phyloP scores from a whole-genome alignment of 2,113 vertebrate genomes.

The Oreocharis arfaki region DNA sequence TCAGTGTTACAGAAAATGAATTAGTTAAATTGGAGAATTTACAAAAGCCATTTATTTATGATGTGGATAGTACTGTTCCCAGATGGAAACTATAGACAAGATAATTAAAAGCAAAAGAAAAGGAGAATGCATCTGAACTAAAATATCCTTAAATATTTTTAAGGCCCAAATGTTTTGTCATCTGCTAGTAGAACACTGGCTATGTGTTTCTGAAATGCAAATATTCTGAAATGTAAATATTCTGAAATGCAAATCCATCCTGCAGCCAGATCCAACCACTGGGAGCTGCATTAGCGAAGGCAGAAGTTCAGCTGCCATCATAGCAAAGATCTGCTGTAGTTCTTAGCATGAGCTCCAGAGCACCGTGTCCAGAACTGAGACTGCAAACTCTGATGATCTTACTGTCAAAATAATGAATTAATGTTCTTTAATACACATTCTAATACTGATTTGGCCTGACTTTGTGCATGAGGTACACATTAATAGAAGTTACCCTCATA shows the following conservation, averaged over 20 bases:
- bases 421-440: not conserved
- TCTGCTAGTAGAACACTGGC: not conserved
- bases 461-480: not conserved
- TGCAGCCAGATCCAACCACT: accelerated
- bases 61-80: not conserved
- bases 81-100: not conserved
- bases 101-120: not conserved
- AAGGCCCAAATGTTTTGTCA: not conserved
- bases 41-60: not conserved
- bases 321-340: not conserved
- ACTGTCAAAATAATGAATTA: not conserved
- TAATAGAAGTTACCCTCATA: not conserved
- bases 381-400: not conserved
- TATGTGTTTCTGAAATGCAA: not conserved
- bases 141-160: not conserved
- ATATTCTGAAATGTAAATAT: not conserved
- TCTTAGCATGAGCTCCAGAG: not conserved
- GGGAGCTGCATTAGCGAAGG: not conserved
- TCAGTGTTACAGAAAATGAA: not conserved
- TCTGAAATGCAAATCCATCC: not conserved
- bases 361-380: accelerated
- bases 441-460: not conserved
- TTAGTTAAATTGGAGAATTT: not conserved
- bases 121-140: not conserved
- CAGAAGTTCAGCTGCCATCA: not conserved